These are phyloP conservation scores for Heliconius erato DNA, from an alignment of 2,888 invertebrate species.

Conservation along the genomic window DNA sequence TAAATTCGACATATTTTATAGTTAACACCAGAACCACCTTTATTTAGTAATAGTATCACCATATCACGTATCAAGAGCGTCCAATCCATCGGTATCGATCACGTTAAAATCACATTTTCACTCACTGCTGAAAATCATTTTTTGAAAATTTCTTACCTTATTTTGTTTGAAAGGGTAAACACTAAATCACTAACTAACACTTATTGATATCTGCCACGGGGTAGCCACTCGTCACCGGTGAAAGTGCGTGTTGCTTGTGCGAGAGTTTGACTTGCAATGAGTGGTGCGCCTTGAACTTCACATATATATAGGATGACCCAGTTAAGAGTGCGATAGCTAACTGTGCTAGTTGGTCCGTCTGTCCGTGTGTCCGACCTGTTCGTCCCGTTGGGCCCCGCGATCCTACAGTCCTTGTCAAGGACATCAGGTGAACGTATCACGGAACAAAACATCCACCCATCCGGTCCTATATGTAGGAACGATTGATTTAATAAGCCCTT, in stretches of 20 bases:
- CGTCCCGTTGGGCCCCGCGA: conserved; percentile 68
- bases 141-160: conserved; percentile 73
- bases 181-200: conserved; percentile 81
- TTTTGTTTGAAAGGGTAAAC: conserved; percentile 67
- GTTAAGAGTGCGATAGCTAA: conserved; percentile 86
- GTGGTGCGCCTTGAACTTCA: conserved; percentile 92
- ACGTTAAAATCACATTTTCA: conserved; percentile 61
- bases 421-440: conserved; percentile 50
- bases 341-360: conserved; percentile 78
- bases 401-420: conserved; percentile 67
- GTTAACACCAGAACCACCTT: conserved; percentile 48
- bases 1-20: conserved; percentile 17
- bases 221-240: conserved; percentile 74
- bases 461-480: not conserved
- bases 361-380: conserved; percentile 73
- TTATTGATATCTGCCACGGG: conserved; percentile 69
- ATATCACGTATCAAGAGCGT: conserved; percentile 43
- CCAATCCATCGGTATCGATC: conserved; percentile 54
- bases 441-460: not conserved
- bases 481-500: not conserved
- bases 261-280: conserved; percentile 85
- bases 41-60: conserved; percentile 40
- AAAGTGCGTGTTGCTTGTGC: conserved; percentile 82
- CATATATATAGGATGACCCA: conserved; percentile 94
- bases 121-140: conserved; percentile 58